phyloP scores from a whole-genome alignment of 2,113 vertebrate species.

The Anseranas semipalmata region DNA sequence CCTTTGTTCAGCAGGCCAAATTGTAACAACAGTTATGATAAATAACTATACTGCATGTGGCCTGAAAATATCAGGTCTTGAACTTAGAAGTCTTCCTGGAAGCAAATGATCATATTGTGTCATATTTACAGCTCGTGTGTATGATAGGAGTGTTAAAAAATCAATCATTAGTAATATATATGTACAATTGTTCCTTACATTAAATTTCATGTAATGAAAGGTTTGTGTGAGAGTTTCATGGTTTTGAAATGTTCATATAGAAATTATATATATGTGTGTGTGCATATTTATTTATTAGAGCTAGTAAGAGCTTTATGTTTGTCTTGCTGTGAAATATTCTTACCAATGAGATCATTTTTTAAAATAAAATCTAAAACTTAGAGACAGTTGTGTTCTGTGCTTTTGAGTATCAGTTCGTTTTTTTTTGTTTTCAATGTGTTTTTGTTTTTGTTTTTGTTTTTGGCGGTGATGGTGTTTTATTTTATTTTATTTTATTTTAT shows the following conservation, averaged over 20 bases:
- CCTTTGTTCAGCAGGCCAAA: background rate
- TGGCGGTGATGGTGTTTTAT: no score
- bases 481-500: no score
- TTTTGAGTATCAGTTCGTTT: background rate
- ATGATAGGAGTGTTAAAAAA: background rate
- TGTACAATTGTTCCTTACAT: background rate
- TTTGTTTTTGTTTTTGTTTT: no score
- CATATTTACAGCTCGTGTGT: background rate
- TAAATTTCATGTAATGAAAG: background rate
- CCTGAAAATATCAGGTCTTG: background rate
- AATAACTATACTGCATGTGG: background rate
- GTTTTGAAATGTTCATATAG: background rate
- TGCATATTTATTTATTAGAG: background rate
- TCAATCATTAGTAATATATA: background rate
- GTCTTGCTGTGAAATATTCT: background rate
- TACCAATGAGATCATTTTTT: accelerated
- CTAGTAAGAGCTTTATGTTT: background rate
- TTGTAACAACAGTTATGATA: background rate
- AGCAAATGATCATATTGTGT: background rate
- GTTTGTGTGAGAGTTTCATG: background rate
- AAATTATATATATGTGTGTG: background rate
- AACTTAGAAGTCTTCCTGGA: background rate
- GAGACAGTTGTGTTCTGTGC: background rate
- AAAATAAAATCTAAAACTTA: background rate
- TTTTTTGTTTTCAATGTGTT: background rate